Base-by-base conservation (phyloP, 2,797 vertebrate genomes). In the Discoglossus pictus region DNA sequence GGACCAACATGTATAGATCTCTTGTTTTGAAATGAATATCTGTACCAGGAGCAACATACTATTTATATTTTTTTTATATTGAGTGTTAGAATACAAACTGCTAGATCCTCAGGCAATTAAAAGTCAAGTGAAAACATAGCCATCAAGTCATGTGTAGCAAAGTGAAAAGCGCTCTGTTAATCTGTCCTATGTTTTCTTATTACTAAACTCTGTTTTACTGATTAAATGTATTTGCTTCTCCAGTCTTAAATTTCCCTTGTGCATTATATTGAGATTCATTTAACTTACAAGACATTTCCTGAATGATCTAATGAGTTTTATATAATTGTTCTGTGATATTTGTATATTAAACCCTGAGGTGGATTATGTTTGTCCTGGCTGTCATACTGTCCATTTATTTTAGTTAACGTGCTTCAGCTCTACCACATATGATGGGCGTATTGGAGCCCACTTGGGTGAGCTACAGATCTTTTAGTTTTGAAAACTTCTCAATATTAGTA, bases 151-250 rank as follows among this genome's bases (percentile, higher is more conserved):
- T 23, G 36, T 51, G 23, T 59, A 46, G 43, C 16, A 31, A 60
- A 36, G n/a, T 10, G 55, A 44, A 35, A 44, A 39, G 65, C 47
- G 47, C 18, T 51, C 18, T 60, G 47, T 35, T 60, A 60, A 53
- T 51, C 24, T 60, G 65, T 48, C 65, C 50, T 44, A 9, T 59
- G 21, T 50, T 21, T 44, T 23, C 36, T 7, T 60, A 59, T 59
- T 59, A 67, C 21, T 60, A 52, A 35, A 50, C 23, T 44, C 47
- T 60, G 25, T 53, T 60, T 60, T 67, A 50, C 47, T 52, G 46
- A 68, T 60, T 52, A 60, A 60, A 60, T 60, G 38, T 52, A 68
- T 68, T 68, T 68, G 44, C 4, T 44, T 68, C 60, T 50, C 47
- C 18, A 52, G 38, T 25, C 47, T 35, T 68, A 52, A 52, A 68